phyloP scores from a whole-genome alignment of 1,140 invertebrate species.

The Pachyrhynchus sulphureomaculatus region DNA sequence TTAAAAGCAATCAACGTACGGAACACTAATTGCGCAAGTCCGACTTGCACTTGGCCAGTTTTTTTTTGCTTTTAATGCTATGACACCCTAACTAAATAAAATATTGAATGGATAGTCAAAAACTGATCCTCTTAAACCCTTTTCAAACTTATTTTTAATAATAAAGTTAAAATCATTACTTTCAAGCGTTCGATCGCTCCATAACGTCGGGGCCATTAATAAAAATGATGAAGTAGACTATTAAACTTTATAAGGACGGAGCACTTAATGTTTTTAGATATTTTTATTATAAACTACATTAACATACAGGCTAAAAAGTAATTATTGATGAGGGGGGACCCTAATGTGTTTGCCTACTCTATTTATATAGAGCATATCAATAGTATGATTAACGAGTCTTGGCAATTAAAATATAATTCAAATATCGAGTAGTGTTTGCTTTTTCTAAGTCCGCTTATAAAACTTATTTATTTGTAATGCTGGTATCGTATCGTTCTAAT shows the following conservation, averaged over 20 bases:
- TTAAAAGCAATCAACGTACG: no score
- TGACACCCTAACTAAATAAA: no score
- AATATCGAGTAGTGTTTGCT: neutral
- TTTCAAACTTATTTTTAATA: no score
- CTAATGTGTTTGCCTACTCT: slow-evolving; percentile 23
- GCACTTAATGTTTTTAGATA: slow-evolving; percentile 24
- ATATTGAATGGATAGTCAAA: no score
- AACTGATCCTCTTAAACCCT: no score
- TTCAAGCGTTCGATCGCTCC: slow-evolving; percentile 17
- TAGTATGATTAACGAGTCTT: slow-evolving; percentile 24
- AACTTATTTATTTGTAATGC: neutral
- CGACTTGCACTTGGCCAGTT: no score
- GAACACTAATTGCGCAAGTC: no score
- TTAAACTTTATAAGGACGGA: slow-evolving; percentile 15
- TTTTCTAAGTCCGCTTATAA: neutral
- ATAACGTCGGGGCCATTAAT: slow-evolving; percentile 22
- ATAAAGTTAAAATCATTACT: no score
- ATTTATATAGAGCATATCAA: slow-evolving; percentile 26
- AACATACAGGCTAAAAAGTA: slow-evolving; percentile 11
- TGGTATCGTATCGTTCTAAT: neutral
- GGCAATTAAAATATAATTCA: slow-evolving; percentile 23
- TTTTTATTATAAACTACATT: slow-evolving; percentile 22
- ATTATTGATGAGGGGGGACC: slow-evolving; percentile 17
- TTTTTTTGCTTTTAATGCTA: no score
- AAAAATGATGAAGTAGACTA: slow-evolving; percentile 23